Evolutionary conservation across 2,888 invertebrate genomes (phyloP), one percentile per base, ranked within the genome.

Genomic region (Panopea generosa): DNA sequence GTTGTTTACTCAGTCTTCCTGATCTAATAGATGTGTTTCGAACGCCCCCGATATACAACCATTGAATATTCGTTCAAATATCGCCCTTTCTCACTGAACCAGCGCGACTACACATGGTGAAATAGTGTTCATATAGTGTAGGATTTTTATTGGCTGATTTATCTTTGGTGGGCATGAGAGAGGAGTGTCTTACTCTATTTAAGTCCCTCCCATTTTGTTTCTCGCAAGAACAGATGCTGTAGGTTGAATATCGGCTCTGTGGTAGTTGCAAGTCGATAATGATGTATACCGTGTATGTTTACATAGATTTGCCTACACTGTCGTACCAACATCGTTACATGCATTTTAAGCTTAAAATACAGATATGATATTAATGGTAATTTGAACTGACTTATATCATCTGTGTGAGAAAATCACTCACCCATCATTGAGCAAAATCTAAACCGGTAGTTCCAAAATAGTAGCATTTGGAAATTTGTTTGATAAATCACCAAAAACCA

Each of bases 1-100:
- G 38, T 56, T 75, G 74, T 75, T 67, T 74, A 74, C 73, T 56
- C 62, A 62, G 43, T 67, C 45, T 57, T 62, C 24, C 49, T 29
- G 69, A 29, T 45, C 24, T 61, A 55, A 61, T 55, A 53, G 43
- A 63, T 55, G 53, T 63, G 63, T 52, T 63, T 52, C 24, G 18
- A 43, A 63, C 63, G 52, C 53, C 63, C 61, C 62, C 63, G 27
- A 49, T 50, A 50, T 52, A 53, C 33, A 29, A 16, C 38, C 53
- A 47, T 69, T 69, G 55, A 22, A 20, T 22, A 40, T 52, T 61
- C 38, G 20, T 43, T 43, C 52, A 55, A 55, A 61, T 55, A 61
- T 47, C 53, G 61, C 61, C 55, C 47, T 61, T 61, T 26, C 52
- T 45, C 61, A 29, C 14, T 53, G 61, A 69, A 29, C 49, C 66